Evolutionary conservation across 2,888 invertebrate genomes (phyloP).

Genomic region (Myathropa florea): DNA sequence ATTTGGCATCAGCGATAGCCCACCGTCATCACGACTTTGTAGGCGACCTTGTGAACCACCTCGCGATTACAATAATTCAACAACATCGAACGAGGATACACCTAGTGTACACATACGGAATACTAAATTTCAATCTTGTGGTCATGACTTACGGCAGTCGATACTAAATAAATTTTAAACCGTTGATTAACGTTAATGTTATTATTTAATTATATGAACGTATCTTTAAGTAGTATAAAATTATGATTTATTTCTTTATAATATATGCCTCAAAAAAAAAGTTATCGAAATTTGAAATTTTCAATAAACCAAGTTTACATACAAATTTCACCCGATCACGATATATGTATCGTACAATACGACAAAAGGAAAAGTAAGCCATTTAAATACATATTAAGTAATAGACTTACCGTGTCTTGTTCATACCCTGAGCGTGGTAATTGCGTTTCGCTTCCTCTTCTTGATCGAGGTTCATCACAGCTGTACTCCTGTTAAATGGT

Average conservation of each 20-base stretch:
- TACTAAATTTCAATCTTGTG: slow-evolving; percentile 85
- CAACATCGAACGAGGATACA: slow-evolving; percentile 75
- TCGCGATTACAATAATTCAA: slow-evolving; percentile 88
- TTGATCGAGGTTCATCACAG: slow-evolving; percentile 81
- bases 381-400: neutral
- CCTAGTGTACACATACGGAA: slow-evolving; percentile 76
- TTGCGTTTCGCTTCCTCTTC: slow-evolving; percentile 81
- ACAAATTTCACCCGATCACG: neutral
- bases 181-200: neutral
- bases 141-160: slow-evolving; percentile 88
- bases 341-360: neutral
- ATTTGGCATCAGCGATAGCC: slow-evolving; percentile 83
- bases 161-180: slow-evolving; percentile 85
- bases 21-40: slow-evolving; percentile 73
- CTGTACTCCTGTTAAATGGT: slow-evolving; percentile 79
- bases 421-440: slow-evolving; percentile 80
- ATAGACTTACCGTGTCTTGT: slow-evolving; percentile 80
- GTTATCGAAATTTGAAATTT: neutral
- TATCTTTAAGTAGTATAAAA: neutral
- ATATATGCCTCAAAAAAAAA: neutral
- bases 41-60: slow-evolving; percentile 87
- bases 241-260: neutral
- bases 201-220: neutral
- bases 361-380: neutral
- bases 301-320: neutral